Evolutionary conservation across 2,113 vertebrate genomes (phyloP).

Genomic region (Tupaia tana): DNA sequence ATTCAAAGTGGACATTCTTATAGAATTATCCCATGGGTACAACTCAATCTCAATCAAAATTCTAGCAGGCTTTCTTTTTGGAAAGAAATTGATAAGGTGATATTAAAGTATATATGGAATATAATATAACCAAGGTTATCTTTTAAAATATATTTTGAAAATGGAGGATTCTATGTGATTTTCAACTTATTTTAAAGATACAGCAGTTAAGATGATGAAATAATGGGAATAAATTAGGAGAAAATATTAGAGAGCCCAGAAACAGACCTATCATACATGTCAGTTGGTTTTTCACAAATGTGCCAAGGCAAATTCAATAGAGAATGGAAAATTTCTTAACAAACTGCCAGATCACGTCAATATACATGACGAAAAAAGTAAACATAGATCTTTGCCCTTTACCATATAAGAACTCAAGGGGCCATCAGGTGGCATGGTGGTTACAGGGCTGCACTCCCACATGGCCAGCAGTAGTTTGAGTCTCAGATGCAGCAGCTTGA

Average conservation of each 20-base stretch:
- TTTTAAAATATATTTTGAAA: neutral
- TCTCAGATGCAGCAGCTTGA: too few species aligned
- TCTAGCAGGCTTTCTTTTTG: neutral
- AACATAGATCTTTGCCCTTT: neutral
- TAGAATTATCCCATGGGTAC: neutral
- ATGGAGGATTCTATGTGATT: neutral
- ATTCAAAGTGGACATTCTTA: neutral
- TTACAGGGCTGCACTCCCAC: too few species aligned
- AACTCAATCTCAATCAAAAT: conserved; percentile 7
- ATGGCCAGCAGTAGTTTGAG: too few species aligned
- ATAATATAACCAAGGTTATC: neutral
- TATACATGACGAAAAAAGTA: neutral
- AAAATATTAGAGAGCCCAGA: neutral
- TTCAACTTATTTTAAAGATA: neutral
- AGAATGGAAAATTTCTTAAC: neutral
- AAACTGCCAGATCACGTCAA: neutral
- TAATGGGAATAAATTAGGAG: neutral
- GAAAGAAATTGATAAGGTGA: conserved; percentile 1
- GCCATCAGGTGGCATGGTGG: too few species aligned
- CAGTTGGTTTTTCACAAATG: neutral
- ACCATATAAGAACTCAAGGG: neutral
- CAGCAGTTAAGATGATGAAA: neutral
- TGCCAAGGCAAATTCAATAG: neutral
- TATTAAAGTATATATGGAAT: neutral
- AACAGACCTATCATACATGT: neutral